A percentile compares a stretch with the other conserved stretches of the same genome.
phyloP scores from a whole-genome alignment of 2,888 invertebrate genomes.

The Leucophora obtusa region DNA sequence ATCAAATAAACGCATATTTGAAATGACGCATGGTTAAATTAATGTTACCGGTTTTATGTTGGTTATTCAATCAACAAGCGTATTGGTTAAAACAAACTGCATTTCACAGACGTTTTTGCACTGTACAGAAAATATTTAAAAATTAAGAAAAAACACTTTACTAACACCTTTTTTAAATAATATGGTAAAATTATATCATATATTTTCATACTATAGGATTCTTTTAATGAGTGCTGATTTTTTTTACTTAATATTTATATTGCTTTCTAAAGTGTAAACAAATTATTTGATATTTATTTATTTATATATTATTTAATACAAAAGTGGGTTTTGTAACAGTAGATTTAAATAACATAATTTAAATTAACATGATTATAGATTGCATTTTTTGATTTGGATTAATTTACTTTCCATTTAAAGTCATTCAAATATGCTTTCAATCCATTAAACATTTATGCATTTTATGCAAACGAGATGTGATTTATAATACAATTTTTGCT shows the following conservation, averaged over 20 bases:
- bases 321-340: not conserved
- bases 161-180: not conserved
- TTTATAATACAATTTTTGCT: no score
- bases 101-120: not conserved
- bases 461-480: no score
- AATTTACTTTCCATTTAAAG: no score
- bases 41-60: constrained; percentile 5
- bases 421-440: no score
- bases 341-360: no score
- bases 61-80: not conserved
- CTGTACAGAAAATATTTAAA: no score
- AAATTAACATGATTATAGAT: no score
- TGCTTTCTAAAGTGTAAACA: constrained; percentile 43
- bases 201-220: not conserved
- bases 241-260: constrained; percentile 27
- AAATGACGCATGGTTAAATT: constrained; percentile 36
- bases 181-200: constrained; percentile 26
- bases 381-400: no score
- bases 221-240: constrained; percentile 28
- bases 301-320: no score
- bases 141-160: not conserved
- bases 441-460: no score
- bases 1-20: constrained; percentile 28
- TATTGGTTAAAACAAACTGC: not conserved
- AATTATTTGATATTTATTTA: no score